Evolutionary conservation across 1,140 invertebrate species (phyloP), one percentile per base, ranked within the genome.

Genomic region (Monochamus saltuarius): DNA sequence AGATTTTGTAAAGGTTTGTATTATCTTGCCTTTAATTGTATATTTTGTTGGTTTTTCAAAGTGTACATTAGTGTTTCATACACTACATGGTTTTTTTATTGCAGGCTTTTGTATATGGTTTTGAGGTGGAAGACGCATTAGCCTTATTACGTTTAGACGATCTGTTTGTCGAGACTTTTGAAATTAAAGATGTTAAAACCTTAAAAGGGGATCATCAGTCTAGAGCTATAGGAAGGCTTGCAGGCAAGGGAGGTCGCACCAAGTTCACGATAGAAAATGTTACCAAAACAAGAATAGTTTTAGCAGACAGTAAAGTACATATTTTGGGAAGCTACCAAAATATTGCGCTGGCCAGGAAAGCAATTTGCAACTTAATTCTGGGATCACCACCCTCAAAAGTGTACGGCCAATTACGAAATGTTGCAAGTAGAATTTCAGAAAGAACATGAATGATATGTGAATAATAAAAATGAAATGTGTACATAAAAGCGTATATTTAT

Each of bases 201-300:
- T 76, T 99, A 36, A 92, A 95, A 78, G 96, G 97, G 9, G 97
- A 99, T 77, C 97, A 99, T 78, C 81, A 97, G 60, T 90, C 94
- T 17, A 81, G 97, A 78, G 97, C 97, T 0, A 94, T 99, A 70
- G 97, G 97, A 16, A 83, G 97, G 67, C 81, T 99, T 42, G 97
- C 97, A 11, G 98, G 98, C 0, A 98, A 99, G 82, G 92, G 94
- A 59, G 98, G 97, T 16, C 86, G 93, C 61, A 99, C 95, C 3
- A 99, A 98, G 75, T 98, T 94, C 71, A 98, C 96, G 2, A 99
- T 99, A 73, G 97, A 99, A 82, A 99, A 99, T 80, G 94, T 93
- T 0, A 99, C 97, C 8, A 99, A 98, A 80, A 99, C 97, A 0
- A 87, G 98, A 78, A 98, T 99, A 71, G 94, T 99, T 16, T 78